Evolutionary conservation across 2,113 vertebrate genomes (phyloP).

Genomic region (Marcusenius ussheri): DNA sequence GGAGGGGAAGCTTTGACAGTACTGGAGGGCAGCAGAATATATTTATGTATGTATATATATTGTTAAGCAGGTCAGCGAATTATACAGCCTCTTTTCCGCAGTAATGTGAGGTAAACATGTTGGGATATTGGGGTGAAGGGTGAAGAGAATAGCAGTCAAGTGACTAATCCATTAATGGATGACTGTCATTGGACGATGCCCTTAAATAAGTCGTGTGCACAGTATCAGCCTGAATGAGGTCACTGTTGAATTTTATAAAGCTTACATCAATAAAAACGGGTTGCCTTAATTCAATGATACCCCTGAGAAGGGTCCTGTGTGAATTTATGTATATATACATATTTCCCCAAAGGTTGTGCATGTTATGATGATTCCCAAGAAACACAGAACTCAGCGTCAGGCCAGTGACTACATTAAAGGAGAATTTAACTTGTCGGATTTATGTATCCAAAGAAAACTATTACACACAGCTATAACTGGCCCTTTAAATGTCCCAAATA

Average conservation of each 20-base stretch:
- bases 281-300: background rate
- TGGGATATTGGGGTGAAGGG: background rate
- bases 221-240: constrained; percentile 1
- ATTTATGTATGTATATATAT: background rate
- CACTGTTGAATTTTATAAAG: constrained; percentile 5
- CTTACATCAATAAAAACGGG: background rate
- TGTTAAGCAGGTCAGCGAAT: background rate
- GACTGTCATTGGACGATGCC: background rate
- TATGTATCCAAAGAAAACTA: background rate
- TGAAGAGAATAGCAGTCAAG: background rate
- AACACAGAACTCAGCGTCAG: background rate
- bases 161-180: background rate
- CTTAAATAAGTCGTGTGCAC: background rate
- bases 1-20: background rate
- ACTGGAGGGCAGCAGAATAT: background rate
- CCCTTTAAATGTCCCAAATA: background rate
- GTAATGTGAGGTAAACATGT: background rate
- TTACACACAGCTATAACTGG: background rate
- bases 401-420: background rate
- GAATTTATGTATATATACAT: background rate
- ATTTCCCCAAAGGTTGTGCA: background rate
- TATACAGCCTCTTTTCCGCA: background rate
- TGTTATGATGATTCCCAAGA: background rate
- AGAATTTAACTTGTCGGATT: background rate
- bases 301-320: background rate